These are phyloP conservation scores for Ceyx margarethae DNA, from an alignment of 2,113 vertebrate species.

Conservation along the genomic window DNA sequence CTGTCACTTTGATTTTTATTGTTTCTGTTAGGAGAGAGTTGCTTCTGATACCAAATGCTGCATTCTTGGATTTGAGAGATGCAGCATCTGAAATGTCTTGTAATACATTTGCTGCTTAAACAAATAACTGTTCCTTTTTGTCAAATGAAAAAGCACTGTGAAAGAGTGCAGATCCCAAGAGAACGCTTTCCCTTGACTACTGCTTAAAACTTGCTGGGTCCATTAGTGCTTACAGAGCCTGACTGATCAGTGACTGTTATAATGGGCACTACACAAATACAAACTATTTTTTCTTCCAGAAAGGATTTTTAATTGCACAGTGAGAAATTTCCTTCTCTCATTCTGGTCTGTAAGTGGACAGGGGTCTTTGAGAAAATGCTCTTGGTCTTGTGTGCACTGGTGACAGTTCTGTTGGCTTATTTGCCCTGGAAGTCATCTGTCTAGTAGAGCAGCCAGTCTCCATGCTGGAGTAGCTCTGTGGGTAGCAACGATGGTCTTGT, in stretches of 20 bases:
- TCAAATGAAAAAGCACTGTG: not conserved
- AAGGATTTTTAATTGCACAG: not conserved
- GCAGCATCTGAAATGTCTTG: not conserved
- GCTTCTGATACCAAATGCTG: not conserved
- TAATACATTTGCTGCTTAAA: not conserved
- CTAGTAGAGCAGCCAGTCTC: not conserved
- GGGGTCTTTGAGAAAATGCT: not conserved
- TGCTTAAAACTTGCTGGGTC: not conserved
- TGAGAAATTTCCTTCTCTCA: not conserved
- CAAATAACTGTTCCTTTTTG: not conserved
- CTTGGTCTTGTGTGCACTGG: not conserved
- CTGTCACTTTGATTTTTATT: not conserved
- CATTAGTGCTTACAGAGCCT: not conserved
- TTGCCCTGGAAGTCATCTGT: not conserved
- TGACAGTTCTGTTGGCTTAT: not conserved
- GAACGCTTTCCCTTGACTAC: not conserved
- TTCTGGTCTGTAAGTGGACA: not conserved
- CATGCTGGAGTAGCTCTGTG: not conserved
- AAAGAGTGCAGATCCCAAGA: not conserved
- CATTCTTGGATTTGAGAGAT: not conserved
- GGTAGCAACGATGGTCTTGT: not conserved
- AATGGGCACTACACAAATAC: not conserved
- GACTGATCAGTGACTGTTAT: not conserved
- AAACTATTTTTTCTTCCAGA: not conserved
- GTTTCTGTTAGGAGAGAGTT: not conserved